Base-by-base conservation (phyloP, 2,113 vertebrate species). In the Leptocoma aspasia region DNA sequence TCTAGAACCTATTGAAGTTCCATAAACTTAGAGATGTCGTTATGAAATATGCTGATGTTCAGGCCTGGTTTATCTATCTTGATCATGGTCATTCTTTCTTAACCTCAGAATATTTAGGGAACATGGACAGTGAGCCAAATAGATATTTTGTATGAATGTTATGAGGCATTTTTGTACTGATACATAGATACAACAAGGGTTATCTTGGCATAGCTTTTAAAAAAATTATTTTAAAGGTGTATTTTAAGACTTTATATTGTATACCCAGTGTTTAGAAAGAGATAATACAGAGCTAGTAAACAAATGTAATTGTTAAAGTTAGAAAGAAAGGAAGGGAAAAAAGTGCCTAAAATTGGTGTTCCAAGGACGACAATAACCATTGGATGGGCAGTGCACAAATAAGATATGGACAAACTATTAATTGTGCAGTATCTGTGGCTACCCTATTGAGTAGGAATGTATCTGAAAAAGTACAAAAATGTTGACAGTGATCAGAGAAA, bases 81-180 rank as follows among this genome's bases (percentile, higher is more conserved):
- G 17, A 26, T 79, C 8, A 3, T 4, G 19, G 52, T 30, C 2
- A 4, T 72, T 11, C 35, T 83, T 70, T 71, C 47, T 60, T 72
- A 59, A 44, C 23, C 27, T 69, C 13, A 5, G 2, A 44, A 8
- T 22, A 4, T 64, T 86, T 52, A 44, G 31, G 14, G 71, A 37
- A 61, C 16, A 3, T 13, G 42, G 24, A 41, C 26, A 70, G 18
- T 39, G 60, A 87, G 4, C 10, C 22, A 61, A 70, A 41, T 2
- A 6, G 15, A 2, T 53, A 22, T 31, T 77, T 73, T 0, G 1
- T 59, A 37, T 1, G 5, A 39, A 22, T 44, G 4, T 52, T 35
- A 16, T 26, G 17, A 61, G 16, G 4, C 24, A n/a, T 56, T 70
- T 90, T 77, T 81, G 4, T 41, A 30, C 28, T 52, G 31, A 23